phyloP scores from a whole-genome alignment of 1,140 invertebrate genomes.

The Paramacrobiotus metropolitanus region DNA sequence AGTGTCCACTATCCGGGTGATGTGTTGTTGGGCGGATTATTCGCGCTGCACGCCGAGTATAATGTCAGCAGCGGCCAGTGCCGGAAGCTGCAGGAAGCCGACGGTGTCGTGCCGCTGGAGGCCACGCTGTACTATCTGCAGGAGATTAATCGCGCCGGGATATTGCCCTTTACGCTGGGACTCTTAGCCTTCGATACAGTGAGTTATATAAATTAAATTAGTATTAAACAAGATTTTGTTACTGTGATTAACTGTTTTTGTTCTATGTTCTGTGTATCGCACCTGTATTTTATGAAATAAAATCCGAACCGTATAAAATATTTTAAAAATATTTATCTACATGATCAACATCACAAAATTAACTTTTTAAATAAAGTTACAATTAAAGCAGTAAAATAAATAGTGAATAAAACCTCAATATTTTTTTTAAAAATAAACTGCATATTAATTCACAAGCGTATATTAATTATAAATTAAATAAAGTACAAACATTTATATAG shows the following conservation, averaged over 20 bases:
- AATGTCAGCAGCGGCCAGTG: constrained; percentile 1
- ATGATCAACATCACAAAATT: no score
- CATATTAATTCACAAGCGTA: no score
- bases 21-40: constrained; percentile 29
- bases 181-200: constrained; percentile 27
- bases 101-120: constrained; percentile 32
- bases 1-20: constrained; percentile 25
- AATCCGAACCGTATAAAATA: neutral
- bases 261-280: no score
- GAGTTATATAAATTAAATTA: constrained; percentile 10
- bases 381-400: no score
- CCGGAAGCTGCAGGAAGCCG: constrained; percentile 20
- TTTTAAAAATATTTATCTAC: neutral
- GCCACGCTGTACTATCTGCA: constrained; percentile 30
- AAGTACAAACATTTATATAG: no score
- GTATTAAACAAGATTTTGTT: no score
- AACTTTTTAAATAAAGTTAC: no score
- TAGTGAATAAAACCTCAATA: no score
- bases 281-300: no score
- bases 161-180: constrained; percentile 29
- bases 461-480: no score
- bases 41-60: constrained; percentile 27
- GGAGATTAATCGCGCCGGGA: constrained; percentile 27
- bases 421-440: no score
- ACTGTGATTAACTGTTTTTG: neutral